Base-by-base conservation (phyloP, 2,113 vertebrate genomes). In the Hippoglossus stenolepis region DNA sequence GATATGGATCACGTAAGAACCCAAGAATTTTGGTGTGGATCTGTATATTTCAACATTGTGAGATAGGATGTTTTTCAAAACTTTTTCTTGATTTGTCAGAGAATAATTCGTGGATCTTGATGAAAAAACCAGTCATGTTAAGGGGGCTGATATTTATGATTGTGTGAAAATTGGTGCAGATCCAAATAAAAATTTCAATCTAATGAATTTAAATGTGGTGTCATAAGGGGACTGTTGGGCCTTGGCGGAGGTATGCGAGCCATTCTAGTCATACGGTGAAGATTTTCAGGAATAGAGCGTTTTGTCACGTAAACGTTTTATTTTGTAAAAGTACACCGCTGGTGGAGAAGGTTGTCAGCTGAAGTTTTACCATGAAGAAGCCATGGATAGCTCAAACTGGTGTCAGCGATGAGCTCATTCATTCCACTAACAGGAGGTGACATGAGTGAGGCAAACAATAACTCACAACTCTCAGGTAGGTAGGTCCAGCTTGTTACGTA, bases 391-490 rank as follows among this genome's bases (percentile, higher is more conserved):
- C 66, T 87, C 85, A 85, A 63, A 62, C 59, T 82, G 75, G 72
- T 86, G 90, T 90, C 88, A 85, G 84, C 75, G 49, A 87, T 93
- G 92, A 93, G 81, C 84, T 93, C 91, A 93, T 90, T 83, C 80
- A 83, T 90, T 91, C 89, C 87, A 73, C 71, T 77, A 84, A 81
- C 84, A 86, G 88, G 81, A 90, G 77, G 84, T 69, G 90, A 89
- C 87, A 91, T 57, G 83, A 89, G 65, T 2, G 70, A 81, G 71
- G 75, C 75, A 75, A 88, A 88, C 83, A 88, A 84, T 86, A 87
- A 83, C 18, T 72, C 67, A 75, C 56, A 56, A 77, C 88, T 74
- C 76, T 88, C 88, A 90, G 89, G 89, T 86, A 90, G 89, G 89
- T 86, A 77, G 81, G 90, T 91, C 81, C 83, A 75, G 67, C 47